Evolutionary conservation across 2,113 vertebrate genomes (phyloP).

Genomic region (Mustela nigripes): DNA sequence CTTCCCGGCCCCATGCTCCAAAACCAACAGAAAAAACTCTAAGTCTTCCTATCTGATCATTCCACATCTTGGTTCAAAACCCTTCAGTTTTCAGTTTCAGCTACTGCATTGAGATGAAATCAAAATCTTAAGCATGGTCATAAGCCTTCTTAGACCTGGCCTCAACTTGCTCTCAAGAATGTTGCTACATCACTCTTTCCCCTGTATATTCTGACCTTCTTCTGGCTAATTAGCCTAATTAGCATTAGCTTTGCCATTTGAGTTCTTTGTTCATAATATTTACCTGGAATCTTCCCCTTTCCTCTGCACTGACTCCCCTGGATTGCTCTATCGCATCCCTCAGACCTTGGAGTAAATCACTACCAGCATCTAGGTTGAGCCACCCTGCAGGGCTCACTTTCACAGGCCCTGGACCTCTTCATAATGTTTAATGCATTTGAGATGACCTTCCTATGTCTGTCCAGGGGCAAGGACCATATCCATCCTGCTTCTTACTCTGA

Average conservation of each 20-base stretch:
- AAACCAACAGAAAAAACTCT: neutral
- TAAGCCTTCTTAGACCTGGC: neutral
- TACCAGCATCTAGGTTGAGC: too few relatives aligned
- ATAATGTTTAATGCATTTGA: neutral
- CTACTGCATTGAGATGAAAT: neutral
- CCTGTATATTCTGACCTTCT: neutral
- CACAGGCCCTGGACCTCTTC: neutral
- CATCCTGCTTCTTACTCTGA: neutral
- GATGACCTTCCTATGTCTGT: neutral
- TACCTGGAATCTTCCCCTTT: neutral
- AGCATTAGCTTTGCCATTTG: neutral
- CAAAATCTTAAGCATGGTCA: neutral
- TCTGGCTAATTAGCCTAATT: neutral
- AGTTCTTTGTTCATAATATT: neutral
- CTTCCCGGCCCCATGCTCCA: neutral
- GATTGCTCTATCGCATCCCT: too few relatives aligned
- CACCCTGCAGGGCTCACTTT: neutral
- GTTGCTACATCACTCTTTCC: neutral
- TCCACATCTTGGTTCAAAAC: neutral
- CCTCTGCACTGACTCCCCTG: accelerated
- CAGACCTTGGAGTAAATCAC: neutral
- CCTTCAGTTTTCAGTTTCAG: neutral
- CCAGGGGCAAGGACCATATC: neutral
- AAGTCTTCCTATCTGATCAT: neutral
- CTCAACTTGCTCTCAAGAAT: neutral